Conservation (phyloP, 2,888 invertebrate species). For the Drosophila pseudotakahashii region DNA sequence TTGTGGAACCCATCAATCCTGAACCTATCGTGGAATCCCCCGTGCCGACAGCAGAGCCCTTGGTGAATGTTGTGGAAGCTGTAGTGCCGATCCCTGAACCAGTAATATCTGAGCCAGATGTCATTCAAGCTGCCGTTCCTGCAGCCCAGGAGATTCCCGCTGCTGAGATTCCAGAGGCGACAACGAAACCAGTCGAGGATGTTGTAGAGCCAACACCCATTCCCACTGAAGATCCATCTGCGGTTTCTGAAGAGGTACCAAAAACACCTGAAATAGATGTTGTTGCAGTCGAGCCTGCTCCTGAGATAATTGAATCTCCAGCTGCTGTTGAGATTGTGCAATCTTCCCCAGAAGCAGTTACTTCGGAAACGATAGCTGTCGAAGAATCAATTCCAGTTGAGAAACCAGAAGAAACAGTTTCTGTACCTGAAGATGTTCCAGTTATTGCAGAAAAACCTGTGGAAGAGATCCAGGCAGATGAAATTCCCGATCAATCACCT, state of each 20-base stretch:
- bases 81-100: constrained; percentile 1
- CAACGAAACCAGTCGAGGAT: not conserved
- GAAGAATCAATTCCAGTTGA: not conserved
- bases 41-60: not conserved
- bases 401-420: not conserved
- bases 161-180: not conserved
- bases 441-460: not conserved
- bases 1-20: not conserved
- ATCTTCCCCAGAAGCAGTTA: constrained; percentile 2
- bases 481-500: constrained; percentile 1
- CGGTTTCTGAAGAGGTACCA: not conserved
- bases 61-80: not conserved
- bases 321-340: not conserved
- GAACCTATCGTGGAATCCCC: not conserved
- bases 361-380: not conserved
- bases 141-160: not conserved
- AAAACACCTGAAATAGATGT: not conserved
- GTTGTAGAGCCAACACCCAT: not conserved
- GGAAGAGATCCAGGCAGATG: not conserved
- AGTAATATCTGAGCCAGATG: not conserved
- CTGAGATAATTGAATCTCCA: not conserved
- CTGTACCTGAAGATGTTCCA: not conserved
- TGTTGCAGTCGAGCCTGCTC: not conserved
- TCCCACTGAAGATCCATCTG: not conserved
- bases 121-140: not conserved